Conservation (phyloP, 2,888 invertebrate species). For the Perizoma affinitatum region DNA sequence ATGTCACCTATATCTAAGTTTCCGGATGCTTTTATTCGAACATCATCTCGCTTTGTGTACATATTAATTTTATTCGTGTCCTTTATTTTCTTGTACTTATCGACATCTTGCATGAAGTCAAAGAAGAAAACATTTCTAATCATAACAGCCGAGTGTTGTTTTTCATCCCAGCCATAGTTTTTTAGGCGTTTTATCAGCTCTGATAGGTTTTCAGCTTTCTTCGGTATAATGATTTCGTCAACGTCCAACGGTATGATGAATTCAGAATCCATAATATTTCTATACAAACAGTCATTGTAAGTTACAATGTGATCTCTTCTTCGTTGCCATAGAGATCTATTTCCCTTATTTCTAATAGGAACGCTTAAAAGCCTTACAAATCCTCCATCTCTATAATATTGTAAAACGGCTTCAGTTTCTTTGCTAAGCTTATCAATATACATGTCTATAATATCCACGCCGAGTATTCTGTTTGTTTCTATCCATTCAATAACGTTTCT, state of each 20-base stretch:
- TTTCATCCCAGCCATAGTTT: constrained; percentile 68
- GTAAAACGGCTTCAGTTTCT: constrained; percentile 80
- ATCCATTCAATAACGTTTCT: constrained; percentile 88
- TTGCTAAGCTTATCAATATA: constrained; percentile 86
- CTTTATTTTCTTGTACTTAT: constrained; percentile 51
- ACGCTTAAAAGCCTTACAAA: constrained; percentile 78
- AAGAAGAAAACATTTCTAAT: constrained; percentile 89
- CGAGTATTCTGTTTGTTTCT: constrained; percentile 87
- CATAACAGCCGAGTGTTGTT: constrained; percentile 84
- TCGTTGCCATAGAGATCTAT: constrained; percentile 83
- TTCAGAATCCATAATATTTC: constrained; percentile 86
- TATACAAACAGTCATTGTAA: constrained; percentile 91
- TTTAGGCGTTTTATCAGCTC: constrained; percentile 80
- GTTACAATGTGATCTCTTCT: constrained; percentile 89
- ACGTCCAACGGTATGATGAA: constrained; percentile 88
- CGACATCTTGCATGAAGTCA: constrained; percentile 73
- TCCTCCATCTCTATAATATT: constrained; percentile 81
- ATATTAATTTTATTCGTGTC: constrained; percentile 55
- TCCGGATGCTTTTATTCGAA: constrained; percentile 57
- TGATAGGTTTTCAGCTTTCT: constrained; percentile 83
- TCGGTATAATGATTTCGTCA: constrained; percentile 89
- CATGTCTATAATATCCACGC: constrained; percentile 86
- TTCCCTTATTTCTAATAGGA: constrained; percentile 76
- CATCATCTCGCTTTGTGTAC: constrained; percentile 72
- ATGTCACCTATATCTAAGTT: constrained; percentile 60